Evolutionary conservation across 2,113 vertebrate species (phyloP).

Genomic region (Bufo gargarizans): DNA sequence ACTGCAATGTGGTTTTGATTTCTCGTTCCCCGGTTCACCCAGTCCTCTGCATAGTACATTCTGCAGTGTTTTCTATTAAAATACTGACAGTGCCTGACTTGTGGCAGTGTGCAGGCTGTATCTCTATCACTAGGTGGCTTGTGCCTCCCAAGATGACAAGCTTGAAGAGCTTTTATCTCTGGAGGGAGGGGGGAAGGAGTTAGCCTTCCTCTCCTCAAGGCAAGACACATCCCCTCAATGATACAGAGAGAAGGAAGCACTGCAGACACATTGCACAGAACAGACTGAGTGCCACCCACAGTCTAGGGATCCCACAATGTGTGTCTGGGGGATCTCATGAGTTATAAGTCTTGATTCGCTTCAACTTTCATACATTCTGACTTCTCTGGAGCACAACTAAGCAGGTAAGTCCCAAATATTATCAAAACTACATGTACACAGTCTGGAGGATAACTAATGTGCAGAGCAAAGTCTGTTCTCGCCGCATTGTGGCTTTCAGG

Average conservation of each 20-base stretch:
- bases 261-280: conserved; percentile 7
- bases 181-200: conserved; percentile 31
- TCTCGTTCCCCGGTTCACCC: too few species aligned
- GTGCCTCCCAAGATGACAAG: neutral
- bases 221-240: neutral
- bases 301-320: neutral
- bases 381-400: conserved; percentile 35
- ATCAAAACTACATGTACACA: neutral
- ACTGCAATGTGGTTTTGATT: neutral
- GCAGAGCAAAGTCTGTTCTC: neutral
- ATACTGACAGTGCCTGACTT: neutral
- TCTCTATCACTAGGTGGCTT: conserved; percentile 45
- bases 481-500: neutral
- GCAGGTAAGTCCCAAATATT: conserved; percentile 10
- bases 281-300: neutral
- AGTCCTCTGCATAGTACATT: conserved; percentile 17
- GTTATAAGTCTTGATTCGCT: neutral
- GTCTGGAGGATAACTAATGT: neutral
- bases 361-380: neutral
- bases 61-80: neutral
- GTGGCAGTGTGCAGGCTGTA: neutral
- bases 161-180: neutral
- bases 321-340: neutral
- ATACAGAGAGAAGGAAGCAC: conserved; percentile 25
- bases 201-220: conserved; percentile 20